phyloP scores from a whole-genome alignment of 2,888 invertebrate species.

The Ectobius pallidus region DNA sequence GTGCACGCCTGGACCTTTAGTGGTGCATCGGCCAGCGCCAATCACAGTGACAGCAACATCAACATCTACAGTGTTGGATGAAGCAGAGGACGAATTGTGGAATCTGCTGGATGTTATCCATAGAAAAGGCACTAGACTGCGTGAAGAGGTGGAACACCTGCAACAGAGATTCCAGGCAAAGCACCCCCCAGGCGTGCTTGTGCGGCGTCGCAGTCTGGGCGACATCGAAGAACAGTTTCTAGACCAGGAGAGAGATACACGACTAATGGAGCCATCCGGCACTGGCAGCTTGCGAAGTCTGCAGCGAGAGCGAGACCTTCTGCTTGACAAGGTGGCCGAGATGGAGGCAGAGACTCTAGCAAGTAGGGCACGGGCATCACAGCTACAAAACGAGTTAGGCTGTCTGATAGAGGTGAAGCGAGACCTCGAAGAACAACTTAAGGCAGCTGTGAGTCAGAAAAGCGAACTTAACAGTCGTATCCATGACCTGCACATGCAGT shows the following conservation, averaged over 20 bases:
- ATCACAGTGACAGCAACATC: conserved; percentile 49
- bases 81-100: conserved; percentile 82
- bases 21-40: neutral
- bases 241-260: conserved; percentile 19
- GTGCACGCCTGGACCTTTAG: conserved; percentile 56
- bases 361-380: conserved; percentile 67
- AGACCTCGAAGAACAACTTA: conserved; percentile 66
- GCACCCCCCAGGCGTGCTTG: neutral
- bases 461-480: conserved; percentile 64
- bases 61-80: conserved; percentile 48
- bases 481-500: conserved; percentile 61
- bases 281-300: conserved; percentile 67
- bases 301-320: conserved; percentile 74
- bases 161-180: conserved; percentile 64
- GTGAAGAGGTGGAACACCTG: conserved; percentile 59
- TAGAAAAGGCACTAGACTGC: conserved; percentile 66
- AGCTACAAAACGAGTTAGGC: conserved; percentile 68
- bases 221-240: conserved; percentile 22
- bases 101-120: conserved; percentile 87
- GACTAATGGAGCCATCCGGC: conserved; percentile 71
- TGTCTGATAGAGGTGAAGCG: conserved; percentile 63
- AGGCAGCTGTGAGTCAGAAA: conserved; percentile 61
- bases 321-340: conserved; percentile 73
- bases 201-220: conserved; percentile 27
- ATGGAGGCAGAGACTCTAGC: conserved; percentile 77